phyloP scores from a whole-genome alignment of 92 coral and sea anemone genomes.

The Paramuricea clavata region DNA sequence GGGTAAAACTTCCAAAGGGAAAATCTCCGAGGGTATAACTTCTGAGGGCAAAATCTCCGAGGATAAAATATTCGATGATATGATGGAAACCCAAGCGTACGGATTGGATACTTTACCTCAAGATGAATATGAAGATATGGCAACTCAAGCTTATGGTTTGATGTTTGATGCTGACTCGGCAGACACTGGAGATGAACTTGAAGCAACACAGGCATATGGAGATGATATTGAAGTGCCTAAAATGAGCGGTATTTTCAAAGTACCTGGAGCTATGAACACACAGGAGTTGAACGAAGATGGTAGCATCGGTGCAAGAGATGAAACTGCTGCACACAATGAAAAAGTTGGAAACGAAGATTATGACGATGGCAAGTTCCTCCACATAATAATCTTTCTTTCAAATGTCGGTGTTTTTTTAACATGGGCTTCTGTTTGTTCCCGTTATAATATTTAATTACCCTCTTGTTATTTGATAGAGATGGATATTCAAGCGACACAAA shows the following conservation, averaged over 20 bases:
- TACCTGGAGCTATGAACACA: slow-evolving; percentile 18
- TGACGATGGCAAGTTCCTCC: not conserved
- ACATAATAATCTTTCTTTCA: not conserved
- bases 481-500: slow-evolving; percentile 22
- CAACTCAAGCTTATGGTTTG: slow-evolving; percentile 62
- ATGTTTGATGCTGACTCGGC: not conserved
- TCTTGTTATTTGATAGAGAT: not conserved
- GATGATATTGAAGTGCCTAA: slow-evolving; percentile 52
- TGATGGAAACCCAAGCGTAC: slow-evolving; percentile 74
- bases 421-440: not conserved
- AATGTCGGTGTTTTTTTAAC: no score
- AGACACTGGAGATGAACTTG: slow-evolving; percentile 22
- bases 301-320: not conserved
- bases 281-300: not conserved
- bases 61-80: not conserved
- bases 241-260: not conserved
- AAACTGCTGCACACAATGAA: not conserved
- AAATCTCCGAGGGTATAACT: slow-evolving; percentile 16
- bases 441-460: not conserved
- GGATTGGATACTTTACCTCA: not conserved
- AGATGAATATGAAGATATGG: slow-evolving; percentile 24
- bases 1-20: not conserved
- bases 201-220: slow-evolving; percentile 89
- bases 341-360: not conserved
- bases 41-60: not conserved